A percentile compares a stretch with the other conserved stretches of the same genome.
Conservation (phyloP, 1,140 invertebrate genomes). For the Coenobita brevimanus region DNA sequence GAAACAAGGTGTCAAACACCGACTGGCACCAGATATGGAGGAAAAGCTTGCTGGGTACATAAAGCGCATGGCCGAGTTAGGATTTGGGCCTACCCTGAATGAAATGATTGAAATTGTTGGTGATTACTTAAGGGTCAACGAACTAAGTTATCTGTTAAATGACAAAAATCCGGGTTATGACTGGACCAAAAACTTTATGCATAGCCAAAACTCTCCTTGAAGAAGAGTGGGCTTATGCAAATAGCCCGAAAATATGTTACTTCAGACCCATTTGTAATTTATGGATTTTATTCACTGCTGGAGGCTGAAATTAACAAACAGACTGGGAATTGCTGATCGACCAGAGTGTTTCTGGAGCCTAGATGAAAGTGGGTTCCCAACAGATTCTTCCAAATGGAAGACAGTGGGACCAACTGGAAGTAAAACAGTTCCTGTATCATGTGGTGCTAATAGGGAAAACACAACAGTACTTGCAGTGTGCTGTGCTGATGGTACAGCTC, state of each 20-base stretch:
- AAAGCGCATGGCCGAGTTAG: no score
- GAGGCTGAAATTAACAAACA: background rate
- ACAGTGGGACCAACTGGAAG: conserved; percentile 24
- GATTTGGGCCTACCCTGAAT: no score
- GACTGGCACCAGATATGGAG: no score
- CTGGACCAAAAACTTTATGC: conserved; percentile 21
- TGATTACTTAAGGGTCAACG: no score
- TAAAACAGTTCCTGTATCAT: conserved; percentile 6
- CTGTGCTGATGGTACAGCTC: conserved; percentile 40
- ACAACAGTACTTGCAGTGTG: conserved; percentile 21
- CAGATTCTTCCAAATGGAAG: background rate
- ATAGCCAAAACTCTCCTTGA: background rate
- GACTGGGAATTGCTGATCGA: background rate
- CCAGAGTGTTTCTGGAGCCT: no score
- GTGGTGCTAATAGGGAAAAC: conserved; percentile 18
- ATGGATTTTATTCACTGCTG: conserved; percentile 5
- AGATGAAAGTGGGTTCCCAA: background rate
- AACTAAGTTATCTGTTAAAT: background rate
- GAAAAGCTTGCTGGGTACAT: no score
- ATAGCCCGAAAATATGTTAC: conserved; percentile 27
- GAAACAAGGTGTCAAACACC: no score
- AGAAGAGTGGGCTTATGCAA: conserved; percentile 22
- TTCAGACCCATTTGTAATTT: conserved; percentile 22
- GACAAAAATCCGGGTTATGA: conserved; percentile 10
- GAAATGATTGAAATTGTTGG: no score